Evolutionary conservation across 2,113 vertebrate genomes (phyloP).

Genomic region (Ranitomeya imitator): DNA sequence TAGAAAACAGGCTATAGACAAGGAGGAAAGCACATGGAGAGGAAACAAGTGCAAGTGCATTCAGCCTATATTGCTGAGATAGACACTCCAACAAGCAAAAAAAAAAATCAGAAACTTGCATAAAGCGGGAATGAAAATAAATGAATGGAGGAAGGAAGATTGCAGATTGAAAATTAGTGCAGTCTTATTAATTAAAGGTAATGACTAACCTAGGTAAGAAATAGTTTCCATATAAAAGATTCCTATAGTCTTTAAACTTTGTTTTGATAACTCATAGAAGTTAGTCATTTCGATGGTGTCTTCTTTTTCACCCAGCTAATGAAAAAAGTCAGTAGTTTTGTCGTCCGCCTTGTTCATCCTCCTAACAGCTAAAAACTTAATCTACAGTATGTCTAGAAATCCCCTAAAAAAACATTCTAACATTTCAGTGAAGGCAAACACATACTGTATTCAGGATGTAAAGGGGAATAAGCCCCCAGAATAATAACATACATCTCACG

Average conservation of each 20-base stretch:
- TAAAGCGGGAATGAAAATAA: too few relatives aligned
- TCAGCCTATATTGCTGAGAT: too few relatives aligned
- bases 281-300: background rate
- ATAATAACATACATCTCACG: slow-evolving; percentile 10
- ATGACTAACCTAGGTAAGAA: too few relatives aligned
- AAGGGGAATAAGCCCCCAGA: background rate
- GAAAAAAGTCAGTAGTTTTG: slow-evolving; percentile 45
- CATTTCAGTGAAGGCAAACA: slow-evolving; percentile 59
- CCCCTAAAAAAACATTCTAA: slow-evolving; percentile 59
- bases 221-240: background rate
- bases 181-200: too few relatives aligned
- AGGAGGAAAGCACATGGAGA: too few relatives aligned
- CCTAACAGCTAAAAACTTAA: slow-evolving; percentile 49
- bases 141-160: too few relatives aligned
- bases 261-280: background rate
- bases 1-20: too few relatives aligned
- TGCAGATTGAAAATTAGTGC: too few relatives aligned
- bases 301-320: slow-evolving; percentile 9
- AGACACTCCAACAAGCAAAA: too few relatives aligned
- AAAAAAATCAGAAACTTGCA: too few relatives aligned
- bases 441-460: slow-evolving; percentile 24
- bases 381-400: background rate
- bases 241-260: background rate
- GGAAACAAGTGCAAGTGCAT: too few relatives aligned
- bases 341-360: slow-evolving; percentile 53